Conservation (phyloP, 2,888 invertebrate genomes). For the Caenorhabditis sp. region DNA sequence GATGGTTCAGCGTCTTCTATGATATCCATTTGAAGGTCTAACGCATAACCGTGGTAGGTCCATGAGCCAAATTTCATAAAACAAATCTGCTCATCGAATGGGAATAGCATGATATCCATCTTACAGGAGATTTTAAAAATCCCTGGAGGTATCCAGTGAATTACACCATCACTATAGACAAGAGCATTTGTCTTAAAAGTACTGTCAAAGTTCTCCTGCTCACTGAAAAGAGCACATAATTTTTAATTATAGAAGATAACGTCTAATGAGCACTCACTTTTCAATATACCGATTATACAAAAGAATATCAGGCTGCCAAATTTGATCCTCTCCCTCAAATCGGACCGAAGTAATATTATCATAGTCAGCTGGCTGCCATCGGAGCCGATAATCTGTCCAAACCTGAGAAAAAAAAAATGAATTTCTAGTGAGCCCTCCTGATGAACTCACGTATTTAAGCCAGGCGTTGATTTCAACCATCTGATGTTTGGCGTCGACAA, state of each 20-base stretch:
- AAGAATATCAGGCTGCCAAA: conserved; percentile 64
- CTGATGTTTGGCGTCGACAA: conserved; percentile 71
- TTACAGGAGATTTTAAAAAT: conserved; percentile 56
- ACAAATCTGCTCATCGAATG: conserved; percentile 60
- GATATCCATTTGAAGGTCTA: conserved; percentile 80
- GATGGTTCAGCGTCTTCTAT: conserved; percentile 29
- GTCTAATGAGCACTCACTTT: conserved; percentile 22
- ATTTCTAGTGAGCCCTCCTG: no score
- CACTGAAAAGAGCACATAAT: conserved; percentile 54
- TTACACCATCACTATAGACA: conserved; percentile 56
- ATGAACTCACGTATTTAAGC: conserved; percentile 56
- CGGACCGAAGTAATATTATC: conserved; percentile 58
- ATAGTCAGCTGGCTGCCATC: conserved; percentile 58
- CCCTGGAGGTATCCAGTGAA: conserved; percentile 65
- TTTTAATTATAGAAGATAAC: no score
- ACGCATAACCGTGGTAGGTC: conserved; percentile 88
- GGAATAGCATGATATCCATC: conserved; percentile 60
- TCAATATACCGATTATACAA: conserved; percentile 59
- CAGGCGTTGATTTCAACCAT: conserved; percentile 65
- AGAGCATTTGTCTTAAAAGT: conserved; percentile 58
- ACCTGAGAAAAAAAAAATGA: conserved; percentile 41
- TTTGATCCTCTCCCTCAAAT: conserved; percentile 52
- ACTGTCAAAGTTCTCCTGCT: conserved; percentile 61
- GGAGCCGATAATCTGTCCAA: conserved; percentile 57
- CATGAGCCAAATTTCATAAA: conserved; percentile 86